Conservation (phyloP, 2,797 vertebrate genomes). For the Microctenopoma steveboyesi region DNA sequence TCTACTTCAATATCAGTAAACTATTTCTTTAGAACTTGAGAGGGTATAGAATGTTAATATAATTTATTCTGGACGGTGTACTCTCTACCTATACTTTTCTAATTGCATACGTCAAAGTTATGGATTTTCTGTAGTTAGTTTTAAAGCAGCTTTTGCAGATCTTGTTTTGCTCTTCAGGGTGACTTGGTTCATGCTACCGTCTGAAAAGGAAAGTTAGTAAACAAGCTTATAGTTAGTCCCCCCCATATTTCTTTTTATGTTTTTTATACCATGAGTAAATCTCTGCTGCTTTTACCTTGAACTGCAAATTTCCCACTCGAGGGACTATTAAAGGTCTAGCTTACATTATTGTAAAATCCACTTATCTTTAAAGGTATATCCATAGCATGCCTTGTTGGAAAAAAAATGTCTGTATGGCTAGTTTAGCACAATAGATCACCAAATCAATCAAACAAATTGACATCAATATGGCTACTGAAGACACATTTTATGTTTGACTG, state of each 20-base stretch:
- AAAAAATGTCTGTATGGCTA: background rate
- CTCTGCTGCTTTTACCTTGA: no score
- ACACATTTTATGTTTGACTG: no score
- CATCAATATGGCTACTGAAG: no score
- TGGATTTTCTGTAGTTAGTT: background rate
- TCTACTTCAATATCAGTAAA: constrained; percentile 39
- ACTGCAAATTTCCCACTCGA: no score
- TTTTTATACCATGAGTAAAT: no score
- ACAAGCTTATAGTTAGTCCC: no score
- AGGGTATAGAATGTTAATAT: constrained; percentile 32
- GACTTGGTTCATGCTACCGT: background rate
- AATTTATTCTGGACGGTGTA: background rate
- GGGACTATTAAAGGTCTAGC: no score
- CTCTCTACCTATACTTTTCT: background rate
- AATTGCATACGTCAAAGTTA: background rate
- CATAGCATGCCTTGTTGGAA: background rate
- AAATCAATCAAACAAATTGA: no score
- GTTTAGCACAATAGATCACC: background rate
- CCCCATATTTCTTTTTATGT: no score
- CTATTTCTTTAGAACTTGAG: constrained; percentile 38
- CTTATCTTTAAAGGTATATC: background rate
- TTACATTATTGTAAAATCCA: background rate
- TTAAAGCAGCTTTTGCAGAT: background rate
- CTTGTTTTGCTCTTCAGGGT: background rate
- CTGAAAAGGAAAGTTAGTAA: background rate